phyloP scores from a whole-genome alignment of 2,888 invertebrate genomes.

The Automeris io region DNA sequence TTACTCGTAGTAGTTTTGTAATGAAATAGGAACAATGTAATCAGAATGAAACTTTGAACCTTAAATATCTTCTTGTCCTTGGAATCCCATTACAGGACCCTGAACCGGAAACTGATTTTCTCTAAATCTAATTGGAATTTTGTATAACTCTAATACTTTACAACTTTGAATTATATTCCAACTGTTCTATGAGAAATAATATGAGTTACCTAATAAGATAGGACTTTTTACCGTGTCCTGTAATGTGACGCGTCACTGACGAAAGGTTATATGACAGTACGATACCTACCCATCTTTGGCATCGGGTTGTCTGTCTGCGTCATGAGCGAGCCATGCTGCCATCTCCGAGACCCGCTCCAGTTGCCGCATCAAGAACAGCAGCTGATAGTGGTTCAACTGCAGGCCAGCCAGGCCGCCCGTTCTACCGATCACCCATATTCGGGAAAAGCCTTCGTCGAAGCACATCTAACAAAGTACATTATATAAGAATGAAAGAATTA shows the following conservation, averaged over 20 bases:
- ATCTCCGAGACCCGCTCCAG: slow-evolving; percentile 89
- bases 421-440: slow-evolving; percentile 88
- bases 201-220: no score
- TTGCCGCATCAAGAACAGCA: slow-evolving; percentile 90
- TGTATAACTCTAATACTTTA: background rate
- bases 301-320: slow-evolving; percentile 82
- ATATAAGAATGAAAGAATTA: no score
- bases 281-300: slow-evolving; percentile 52
- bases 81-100: no score
- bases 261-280: background rate
- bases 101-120: no score
- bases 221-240: no score
- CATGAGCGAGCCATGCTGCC: slow-evolving; percentile 86
- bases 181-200: no score
- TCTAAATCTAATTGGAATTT: no score
- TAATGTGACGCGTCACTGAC: no score
- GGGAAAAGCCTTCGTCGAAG: slow-evolving; percentile 73
- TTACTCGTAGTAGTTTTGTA: no score
- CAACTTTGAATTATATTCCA: background rate
- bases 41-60: no score
- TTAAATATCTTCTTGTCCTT: no score
- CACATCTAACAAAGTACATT: slow-evolving; percentile 43
- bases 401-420: slow-evolving; percentile 90
- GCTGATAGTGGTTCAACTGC: slow-evolving; percentile 96
- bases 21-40: no score